Evolutionary conservation across 2,888 invertebrate genomes (phyloP), one percentile per base, ranked within the genome.

Genomic region (Junonia oenone): DNA sequence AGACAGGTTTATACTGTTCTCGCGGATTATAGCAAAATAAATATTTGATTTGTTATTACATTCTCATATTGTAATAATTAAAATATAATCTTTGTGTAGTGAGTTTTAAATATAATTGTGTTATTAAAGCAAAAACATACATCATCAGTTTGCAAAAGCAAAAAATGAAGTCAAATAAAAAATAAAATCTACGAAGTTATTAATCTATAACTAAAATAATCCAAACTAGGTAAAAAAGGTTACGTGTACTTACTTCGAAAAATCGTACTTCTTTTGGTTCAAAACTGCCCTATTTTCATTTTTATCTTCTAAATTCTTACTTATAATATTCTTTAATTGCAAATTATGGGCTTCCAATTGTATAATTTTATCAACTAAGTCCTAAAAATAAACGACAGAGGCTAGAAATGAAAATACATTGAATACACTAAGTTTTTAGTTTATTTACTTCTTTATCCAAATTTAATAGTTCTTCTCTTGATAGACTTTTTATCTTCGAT

Each of bases 311-410:
- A 78, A 68, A 61, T 76, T 90, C 74, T 92, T 93, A 54, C 87
- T 90, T 19, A 95, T 88, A 46, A 95, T 91, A 74, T 94, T 94
- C 78, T 93, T 94, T 2, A 98, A 75, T 73, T 98, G 97, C 26
- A 85, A 76, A 69, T 96, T 97, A 71, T 97, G 96, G 0, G 95
- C 93, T 81, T 96, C 93, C 45, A 97, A 71, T 68, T 94, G 93
- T 35, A 93, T 79, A 56, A 97, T 91, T 83, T 91, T 93, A 15
- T 93, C 91, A 31, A 96, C 92, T 46, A 98, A 82, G 69, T 95
- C 95, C 93, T 96, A 72, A 37, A 56, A 6, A 46, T 35, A 9
- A 37, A 22, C 1, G 17, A 29, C 11, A 2, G 38, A 48, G 17
- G 51, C 45, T 45, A 45, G 14, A 33, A 33, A 33, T 1, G 11